phyloP scores from a whole-genome alignment of 2,888 invertebrate species.

The Xylocampa areola region DNA sequence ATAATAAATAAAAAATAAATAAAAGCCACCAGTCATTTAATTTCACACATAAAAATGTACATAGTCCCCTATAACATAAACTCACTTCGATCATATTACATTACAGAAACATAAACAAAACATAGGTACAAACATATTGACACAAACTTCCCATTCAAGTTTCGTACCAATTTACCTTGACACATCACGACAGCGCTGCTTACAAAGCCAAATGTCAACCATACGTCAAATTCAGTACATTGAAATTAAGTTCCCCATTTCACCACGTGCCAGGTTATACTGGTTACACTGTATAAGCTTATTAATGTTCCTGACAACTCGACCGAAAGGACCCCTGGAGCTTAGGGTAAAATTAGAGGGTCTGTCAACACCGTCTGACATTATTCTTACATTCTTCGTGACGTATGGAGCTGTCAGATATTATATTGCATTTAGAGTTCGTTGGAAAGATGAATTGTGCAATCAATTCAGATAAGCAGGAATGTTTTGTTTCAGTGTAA shows the following conservation, averaged over 20 bases:
- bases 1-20: too few relatives aligned
- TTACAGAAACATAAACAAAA: conserved; percentile 15
- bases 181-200: not conserved
- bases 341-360: conserved; percentile 68
- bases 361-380: conserved; percentile 68
- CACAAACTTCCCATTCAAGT: conserved; percentile 15
- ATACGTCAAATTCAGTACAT: not conserved
- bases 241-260: not conserved
- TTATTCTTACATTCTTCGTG: conserved; percentile 58
- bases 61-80: conserved; percentile 2
- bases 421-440: conserved; percentile 54
- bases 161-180: conserved; percentile 7
- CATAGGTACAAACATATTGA: conserved; percentile 23
- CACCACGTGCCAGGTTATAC: conserved; percentile 19
- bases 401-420: conserved; percentile 58
- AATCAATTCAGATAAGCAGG: conserved; percentile 15
- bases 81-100: conserved; percentile 18
- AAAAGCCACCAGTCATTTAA: too few relatives aligned
- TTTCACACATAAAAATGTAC: too few relatives aligned
- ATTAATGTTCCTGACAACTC: conserved; percentile 64
- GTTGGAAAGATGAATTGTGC: conserved; percentile 28
- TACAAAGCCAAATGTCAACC: not conserved
- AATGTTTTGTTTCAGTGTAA: not conserved
- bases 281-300: conserved; percentile 36
- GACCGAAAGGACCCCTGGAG: conserved; percentile 45